Base-by-base conservation (phyloP, 92 coral and sea anemone species). In the Heliopora coerulea region DNA sequence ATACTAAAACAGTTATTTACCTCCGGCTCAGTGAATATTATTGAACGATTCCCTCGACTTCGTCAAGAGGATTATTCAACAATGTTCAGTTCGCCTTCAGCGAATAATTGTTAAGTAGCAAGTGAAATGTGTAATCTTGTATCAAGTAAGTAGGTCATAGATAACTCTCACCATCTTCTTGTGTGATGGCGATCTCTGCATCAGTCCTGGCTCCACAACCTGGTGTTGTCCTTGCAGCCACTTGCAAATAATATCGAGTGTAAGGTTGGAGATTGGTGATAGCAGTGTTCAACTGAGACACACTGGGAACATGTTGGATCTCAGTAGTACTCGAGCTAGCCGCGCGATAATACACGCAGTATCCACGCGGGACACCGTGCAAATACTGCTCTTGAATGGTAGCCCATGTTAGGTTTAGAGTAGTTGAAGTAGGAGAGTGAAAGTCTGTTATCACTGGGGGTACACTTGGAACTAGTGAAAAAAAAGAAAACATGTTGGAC, bases 321-420 rank as follows among this genome's bases (percentile, higher is more conserved):
- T 56, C 61, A 28, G 31, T 31, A 9, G 1, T 4, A 6, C 9
- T 3, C 37, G 90, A 61, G 56, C 82, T 61, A 40, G 77, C 49
- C 39, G 83, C 88, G 34, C 72, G 64, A 62, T 83, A 91, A 59
- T 74, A 88, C 30, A 91, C 78, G 10, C 82, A 78, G 85, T 91
- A 88, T 8, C 83, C 86, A 17, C 83, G 88, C 1, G 68, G 65
- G 60, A 85, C 66, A 17, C 96, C 96, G 17, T 89, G 85, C 74
- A 80, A 61, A 50, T 76, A 73, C 17, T 42, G 73, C 34, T 58
- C 67, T 21, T 62, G 18, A 69, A 86, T 76, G 11, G 80, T 69
- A 42, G 56, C 68, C 89, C 89, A 86, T 18, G 23, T 62, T 23
- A 86, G 37, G 33, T 62, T 56, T 30, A 86, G 24, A 19, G 79